Evolutionary conservation across 2,888 invertebrate species (phyloP).

Genomic region (Cryptocephalus moraei): DNA sequence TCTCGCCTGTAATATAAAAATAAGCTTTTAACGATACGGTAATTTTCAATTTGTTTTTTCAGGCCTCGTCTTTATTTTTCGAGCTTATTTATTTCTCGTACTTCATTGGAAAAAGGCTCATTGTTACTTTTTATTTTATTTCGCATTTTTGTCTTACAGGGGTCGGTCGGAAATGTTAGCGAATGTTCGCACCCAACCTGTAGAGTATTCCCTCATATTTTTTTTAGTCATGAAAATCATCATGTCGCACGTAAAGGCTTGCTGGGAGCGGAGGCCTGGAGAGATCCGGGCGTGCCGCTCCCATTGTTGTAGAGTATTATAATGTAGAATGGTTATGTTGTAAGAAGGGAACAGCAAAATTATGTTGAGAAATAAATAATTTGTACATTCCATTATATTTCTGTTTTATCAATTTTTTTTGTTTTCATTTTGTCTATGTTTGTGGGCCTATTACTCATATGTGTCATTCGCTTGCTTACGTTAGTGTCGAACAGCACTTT

Average conservation of each 20-base stretch:
- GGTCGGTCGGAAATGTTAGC: conserved; percentile 1
- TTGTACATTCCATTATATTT: conserved; percentile 74
- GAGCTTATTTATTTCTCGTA: too few species aligned
- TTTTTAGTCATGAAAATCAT: conserved; percentile 13
- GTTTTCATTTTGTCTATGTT: conserved; percentile 37
- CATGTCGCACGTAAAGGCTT: conserved; percentile 15
- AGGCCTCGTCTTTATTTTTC: too few species aligned
- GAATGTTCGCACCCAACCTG: conserved; percentile 5
- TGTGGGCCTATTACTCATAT: too few species aligned
- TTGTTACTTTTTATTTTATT: too few species aligned
- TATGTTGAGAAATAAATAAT: conserved; percentile 51
- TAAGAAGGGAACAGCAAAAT: conserved; percentile 52
- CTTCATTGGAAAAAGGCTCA: too few species aligned
- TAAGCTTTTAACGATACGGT: too few species aligned
- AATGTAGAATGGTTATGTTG: conserved; percentile 31
- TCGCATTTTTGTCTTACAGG: conserved; percentile 1
- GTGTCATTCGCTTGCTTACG: too few species aligned
- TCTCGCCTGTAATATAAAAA: not conserved
- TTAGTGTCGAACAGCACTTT: too few species aligned
- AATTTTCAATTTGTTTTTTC: too few species aligned
- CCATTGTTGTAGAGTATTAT: conserved; percentile 23
- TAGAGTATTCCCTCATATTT: conserved; percentile 1
- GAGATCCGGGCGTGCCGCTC: conserved; percentile 2
- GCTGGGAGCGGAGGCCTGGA: conserved; percentile 9
- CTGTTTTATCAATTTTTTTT: conserved; percentile 34